Conservation (phyloP, 2,888 invertebrate genomes). For the Heteropelma amictum region DNA sequence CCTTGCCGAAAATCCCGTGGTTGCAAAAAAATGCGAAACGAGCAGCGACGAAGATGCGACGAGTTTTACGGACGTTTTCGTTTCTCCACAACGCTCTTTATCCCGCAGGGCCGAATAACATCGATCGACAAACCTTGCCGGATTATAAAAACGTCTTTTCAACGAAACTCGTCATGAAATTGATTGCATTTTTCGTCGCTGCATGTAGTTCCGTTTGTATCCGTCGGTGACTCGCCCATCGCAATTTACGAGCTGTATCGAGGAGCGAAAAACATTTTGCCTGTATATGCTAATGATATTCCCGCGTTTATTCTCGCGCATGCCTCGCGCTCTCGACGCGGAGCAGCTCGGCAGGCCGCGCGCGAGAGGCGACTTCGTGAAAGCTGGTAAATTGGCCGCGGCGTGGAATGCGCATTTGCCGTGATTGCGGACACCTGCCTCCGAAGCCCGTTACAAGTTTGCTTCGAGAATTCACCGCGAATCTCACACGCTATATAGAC, state of each 20-base stretch:
- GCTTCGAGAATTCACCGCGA: slow-evolving; percentile 14
- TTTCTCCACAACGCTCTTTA: too few species aligned
- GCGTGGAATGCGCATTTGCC: slow-evolving; percentile 71
- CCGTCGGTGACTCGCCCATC: not conserved
- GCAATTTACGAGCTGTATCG: not conserved
- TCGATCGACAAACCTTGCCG: too few species aligned
- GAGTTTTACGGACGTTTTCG: too few species aligned
- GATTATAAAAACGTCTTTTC: not conserved
- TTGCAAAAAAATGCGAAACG: too few species aligned
- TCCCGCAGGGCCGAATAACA: too few species aligned
- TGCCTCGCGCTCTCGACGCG: not conserved
- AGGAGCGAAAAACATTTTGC: not conserved
- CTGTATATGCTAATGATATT: slow-evolving; percentile 52
- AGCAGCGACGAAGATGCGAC: too few species aligned
- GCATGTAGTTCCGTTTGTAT: too few species aligned
- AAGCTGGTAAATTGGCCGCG: slow-evolving; percentile 73
- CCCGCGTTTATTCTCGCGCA: slow-evolving; percentile 28
- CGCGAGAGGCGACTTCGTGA: slow-evolving; percentile 66
- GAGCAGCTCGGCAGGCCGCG: slow-evolving; percentile 26
- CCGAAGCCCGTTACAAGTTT: slow-evolving; percentile 50
- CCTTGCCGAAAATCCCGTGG: slow-evolving; percentile 5
- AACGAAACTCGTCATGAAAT: not conserved
- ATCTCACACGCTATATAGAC: not conserved
- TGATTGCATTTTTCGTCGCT: not conserved
- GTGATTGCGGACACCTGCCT: slow-evolving; percentile 72